Conservation (phyloP, 64 coral and sea anemone genomes). For the Pocillopora verrucosa region DNA sequence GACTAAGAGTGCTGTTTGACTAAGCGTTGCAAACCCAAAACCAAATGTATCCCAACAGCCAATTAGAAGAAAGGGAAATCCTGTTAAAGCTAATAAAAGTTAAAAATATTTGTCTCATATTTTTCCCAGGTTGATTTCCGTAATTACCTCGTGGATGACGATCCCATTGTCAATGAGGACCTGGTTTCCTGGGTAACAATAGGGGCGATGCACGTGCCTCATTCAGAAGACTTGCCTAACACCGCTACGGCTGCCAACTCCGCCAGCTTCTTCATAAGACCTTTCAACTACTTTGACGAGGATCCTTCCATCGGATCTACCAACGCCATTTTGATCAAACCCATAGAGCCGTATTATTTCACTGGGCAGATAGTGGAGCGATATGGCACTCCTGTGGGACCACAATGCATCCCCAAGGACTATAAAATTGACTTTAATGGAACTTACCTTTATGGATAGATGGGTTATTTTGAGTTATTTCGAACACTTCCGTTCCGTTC, state of each 20-base stretch:
- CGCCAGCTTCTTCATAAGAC: conserved; percentile 76
- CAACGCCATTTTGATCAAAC: conserved; percentile 62
- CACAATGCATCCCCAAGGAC: conserved; percentile 12
- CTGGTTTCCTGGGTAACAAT: conserved; percentile 90
- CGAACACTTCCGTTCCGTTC: no score
- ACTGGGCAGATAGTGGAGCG: conserved; percentile 16
- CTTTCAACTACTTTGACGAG: conserved; percentile 93
- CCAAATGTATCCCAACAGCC: no score
- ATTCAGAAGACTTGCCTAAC: conserved; percentile 88
- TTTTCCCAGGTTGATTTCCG: conserved; percentile 9
- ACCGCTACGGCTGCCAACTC: conserved; percentile 80
- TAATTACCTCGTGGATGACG: conserved; percentile 55
- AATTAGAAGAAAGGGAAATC: no score
- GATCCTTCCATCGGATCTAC: conserved; percentile 86
- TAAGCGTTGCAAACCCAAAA: no score
- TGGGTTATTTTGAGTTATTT: no score
- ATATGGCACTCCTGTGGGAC: conserved; percentile 30
- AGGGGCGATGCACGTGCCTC: conserved; percentile 74
- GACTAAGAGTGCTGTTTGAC: no score
- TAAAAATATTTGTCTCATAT: no score
- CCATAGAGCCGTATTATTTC: conserved; percentile 3
- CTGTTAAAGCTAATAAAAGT: no score
- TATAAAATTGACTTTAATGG: conserved; percentile 6
- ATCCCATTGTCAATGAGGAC: conserved; percentile 75
- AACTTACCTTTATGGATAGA: background rate